A percentile compares a stretch with the other conserved stretches of the same genome.
These are phyloP conservation scores for Dicycla oo DNA, from an alignment of 2,888 invertebrate genomes.

Conservation along the genomic window DNA sequence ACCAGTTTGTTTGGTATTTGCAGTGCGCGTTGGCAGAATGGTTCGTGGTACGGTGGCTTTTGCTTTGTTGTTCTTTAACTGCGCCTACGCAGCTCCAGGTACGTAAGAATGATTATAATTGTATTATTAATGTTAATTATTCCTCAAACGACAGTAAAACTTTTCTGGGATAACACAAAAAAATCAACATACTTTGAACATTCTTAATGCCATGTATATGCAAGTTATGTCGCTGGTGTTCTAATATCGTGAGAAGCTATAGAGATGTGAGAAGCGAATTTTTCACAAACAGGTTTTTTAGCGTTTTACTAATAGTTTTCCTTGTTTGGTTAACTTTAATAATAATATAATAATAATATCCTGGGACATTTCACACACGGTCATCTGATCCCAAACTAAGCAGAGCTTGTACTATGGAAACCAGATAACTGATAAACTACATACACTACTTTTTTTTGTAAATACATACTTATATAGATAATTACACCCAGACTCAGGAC, in stretches of 20 bases:
- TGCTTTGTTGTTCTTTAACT: constrained; percentile 9
- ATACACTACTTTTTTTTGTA: no score
- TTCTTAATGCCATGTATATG: background rate
- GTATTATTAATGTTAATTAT: background rate
- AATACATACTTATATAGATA: no score
- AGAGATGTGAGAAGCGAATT: background rate
- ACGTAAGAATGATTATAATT: constrained; percentile 1
- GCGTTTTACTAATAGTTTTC: background rate
- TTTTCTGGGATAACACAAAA: background rate
- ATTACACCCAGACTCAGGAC: no score
- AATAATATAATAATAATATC: no score
- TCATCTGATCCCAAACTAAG: no score
- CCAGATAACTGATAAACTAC: no score
- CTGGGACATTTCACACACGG: no score
- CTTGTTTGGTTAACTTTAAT: background rate
- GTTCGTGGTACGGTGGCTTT: constrained; percentile 9
- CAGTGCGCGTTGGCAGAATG: constrained; percentile 29
- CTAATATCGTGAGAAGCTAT: background rate
- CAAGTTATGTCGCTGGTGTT: no score
- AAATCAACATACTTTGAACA: background rate
- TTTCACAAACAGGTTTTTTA: background rate
- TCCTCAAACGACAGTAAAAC: background rate
- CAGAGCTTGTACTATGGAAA: no score
- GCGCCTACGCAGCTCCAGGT: constrained; percentile 31
- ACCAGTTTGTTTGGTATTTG: background rate